phyloP scores from a whole-genome alignment of 2,113 vertebrate genomes.

The Raja brachyura region DNA sequence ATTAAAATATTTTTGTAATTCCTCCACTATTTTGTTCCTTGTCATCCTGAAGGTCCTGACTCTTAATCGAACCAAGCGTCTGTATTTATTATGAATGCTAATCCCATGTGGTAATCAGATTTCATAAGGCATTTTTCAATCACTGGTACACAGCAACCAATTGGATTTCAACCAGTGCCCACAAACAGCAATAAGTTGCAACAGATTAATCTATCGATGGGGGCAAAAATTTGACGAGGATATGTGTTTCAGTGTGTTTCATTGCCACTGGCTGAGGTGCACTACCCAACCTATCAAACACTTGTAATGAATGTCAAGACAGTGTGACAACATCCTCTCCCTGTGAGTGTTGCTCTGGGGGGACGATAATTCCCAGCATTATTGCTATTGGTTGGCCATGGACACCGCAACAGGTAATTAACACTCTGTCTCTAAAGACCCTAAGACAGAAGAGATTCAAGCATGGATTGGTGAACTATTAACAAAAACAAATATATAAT shows the following conservation, averaged over 20 bases:
- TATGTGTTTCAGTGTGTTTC: neutral
- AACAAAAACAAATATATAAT: neutral
- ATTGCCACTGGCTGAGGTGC: neutral
- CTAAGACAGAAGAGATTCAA: neutral
- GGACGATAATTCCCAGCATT: too few relatives aligned
- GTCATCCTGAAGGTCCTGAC: neutral
- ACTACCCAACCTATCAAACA: neutral
- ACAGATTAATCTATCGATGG: neutral
- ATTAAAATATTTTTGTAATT: neutral
- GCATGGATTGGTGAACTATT: neutral
- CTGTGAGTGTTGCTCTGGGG: too few relatives aligned
- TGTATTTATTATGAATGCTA: neutral
- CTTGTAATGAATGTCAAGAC: neutral
- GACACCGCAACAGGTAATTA: neutral
- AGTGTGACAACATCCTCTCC: too few relatives aligned
- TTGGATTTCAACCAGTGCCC: neutral
- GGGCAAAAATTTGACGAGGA: neutral
- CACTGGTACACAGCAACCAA: neutral
- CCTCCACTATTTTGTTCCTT: neutral
- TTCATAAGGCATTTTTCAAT: neutral
- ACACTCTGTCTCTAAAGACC: neutral
- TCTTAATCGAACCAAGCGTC: neutral
- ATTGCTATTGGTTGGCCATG: too few relatives aligned
- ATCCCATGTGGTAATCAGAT: too few relatives aligned
- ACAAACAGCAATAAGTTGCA: neutral